Evolutionary conservation across 2,797 vertebrate species (phyloP).

Genomic region (Perodicticus potto): DNA sequence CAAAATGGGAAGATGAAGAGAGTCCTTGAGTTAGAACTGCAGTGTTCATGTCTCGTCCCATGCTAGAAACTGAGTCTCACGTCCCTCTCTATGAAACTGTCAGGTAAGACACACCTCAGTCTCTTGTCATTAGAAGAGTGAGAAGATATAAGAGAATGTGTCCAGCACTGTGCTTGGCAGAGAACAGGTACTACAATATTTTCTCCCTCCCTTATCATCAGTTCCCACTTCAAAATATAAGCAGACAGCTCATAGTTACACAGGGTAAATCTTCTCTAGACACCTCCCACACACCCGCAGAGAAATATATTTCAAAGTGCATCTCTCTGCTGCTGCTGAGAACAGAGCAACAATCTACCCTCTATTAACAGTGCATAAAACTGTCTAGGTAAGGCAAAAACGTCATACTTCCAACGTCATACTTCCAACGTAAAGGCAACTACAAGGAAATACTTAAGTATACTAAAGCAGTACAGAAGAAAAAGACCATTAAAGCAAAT

Average conservation of each 20-base stretch:
- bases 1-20: neutral
- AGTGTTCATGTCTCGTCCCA: neutral
- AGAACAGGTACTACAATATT: neutral
- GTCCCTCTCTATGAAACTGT: neutral
- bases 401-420: neutral
- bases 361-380: neutral
- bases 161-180: neutral
- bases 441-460: neutral
- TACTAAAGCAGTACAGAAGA: neutral
- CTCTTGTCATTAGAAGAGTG: neutral
- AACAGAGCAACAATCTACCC: neutral
- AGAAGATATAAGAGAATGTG: neutral
- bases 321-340: neutral
- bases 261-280: neutral
- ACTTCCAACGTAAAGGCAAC: neutral
- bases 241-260: neutral
- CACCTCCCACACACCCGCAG: neutral
- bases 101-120: neutral
- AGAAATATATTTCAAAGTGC: neutral
- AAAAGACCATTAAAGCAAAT: neutral
- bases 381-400: neutral
- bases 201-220: neutral
- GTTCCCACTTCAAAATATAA: conserved; percentile 50
- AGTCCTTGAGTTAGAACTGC: neutral
- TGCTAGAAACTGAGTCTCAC: neutral